Evolutionary conservation across 2,113 vertebrate genomes (phyloP), one percentile per base, ranked within the genome.

Genomic region (Paracanthobrama guichenoti): DNA sequence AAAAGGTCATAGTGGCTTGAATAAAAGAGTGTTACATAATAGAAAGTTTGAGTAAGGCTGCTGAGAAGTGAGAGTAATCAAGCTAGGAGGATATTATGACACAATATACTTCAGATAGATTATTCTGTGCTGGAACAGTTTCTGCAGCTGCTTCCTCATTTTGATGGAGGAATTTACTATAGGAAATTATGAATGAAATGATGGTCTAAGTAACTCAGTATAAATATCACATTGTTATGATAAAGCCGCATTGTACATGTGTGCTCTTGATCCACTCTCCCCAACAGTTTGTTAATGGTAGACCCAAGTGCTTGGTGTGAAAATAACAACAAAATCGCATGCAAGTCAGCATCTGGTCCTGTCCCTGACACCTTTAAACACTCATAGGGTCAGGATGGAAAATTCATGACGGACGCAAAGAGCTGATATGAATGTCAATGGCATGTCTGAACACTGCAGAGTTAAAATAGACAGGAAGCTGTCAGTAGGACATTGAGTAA

Each of bases 391-490:
- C 39, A 60, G 42, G 31, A 20, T 55, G 67, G 77, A 80, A 85
- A 81, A 62, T 73, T 64, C 18, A 57, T 80, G 77, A 85, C 44
- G 42, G 69, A 35, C 6, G 59, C 26, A 75, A 4, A 53, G 82
- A 69, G 60, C 59, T 39, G 22, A 9, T 26, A 42, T 57, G 81
- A 74, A 74, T 83, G 22, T 73, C 35, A 42, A 6, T 62, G 55
- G 74, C 57, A 83, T 75, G 57, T 78, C 83, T 66, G 69, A 59
- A 24, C 14, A n/a, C 39, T 59, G 18, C 14, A 3, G 74, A 35
- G 55, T 85, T 74, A 85, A 81, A 85, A 85, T 75, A 75, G 78
- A 50, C 66, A 31, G 42, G 55, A 73, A 78, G 31, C 16, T 72
- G 84, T 74, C 69, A 20, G n/a, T 62, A 4, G 18, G 46, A 24